Evolutionary conservation across 2,888 invertebrate species (phyloP), one percentile per base, ranked within the genome.

Genomic region (Drosophila paranaensis): DNA sequence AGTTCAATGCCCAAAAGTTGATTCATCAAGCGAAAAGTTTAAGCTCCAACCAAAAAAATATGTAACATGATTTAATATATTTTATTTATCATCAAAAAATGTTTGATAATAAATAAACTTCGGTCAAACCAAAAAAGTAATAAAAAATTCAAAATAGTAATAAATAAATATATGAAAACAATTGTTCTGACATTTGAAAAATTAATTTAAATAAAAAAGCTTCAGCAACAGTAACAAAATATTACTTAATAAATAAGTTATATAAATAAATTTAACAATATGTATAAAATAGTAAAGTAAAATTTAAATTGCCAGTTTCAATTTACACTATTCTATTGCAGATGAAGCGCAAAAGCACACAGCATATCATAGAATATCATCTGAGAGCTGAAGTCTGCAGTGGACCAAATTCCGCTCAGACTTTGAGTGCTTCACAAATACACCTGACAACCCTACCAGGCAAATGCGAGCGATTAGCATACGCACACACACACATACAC

Each of bases 391-490:
- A 5, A 0, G n/a, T 58, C 20, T 39, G 10, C 62, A 57, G n/a
- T n/a, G 3, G 14, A 27, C 46, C 16, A 14, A 14, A 46, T 43
- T 35, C 14, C 27, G 60, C 56, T 50, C 39, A 33, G 40, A 40
- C 25, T 45, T 42, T 62, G 74, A 81, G 55, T 66, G 56, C 51
- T 76, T 35, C 48, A 62, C 64, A 68, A 79, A 81, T 62, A 72
- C 70, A 76, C 58, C 64, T 82, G 79, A 68, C 71, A 81, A 70
- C 72, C 57, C 71, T 79, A 51, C 40, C 40, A 20, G 13, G 25
- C 42, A 45, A 58, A 70, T 30, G 27, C 27, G 48, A 53, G 37
- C 70, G 65, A 68, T 70, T 79, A 68, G 56, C 73, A 54, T 50
- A 58, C 60, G 14, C 48, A 33, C 10, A 33, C 11, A 53, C 1